Evolutionary conservation across 30 jellyfish, hydroid and myxozoan species (phyloP).

Genomic region (Pseudorhiza aurosa): DNA sequence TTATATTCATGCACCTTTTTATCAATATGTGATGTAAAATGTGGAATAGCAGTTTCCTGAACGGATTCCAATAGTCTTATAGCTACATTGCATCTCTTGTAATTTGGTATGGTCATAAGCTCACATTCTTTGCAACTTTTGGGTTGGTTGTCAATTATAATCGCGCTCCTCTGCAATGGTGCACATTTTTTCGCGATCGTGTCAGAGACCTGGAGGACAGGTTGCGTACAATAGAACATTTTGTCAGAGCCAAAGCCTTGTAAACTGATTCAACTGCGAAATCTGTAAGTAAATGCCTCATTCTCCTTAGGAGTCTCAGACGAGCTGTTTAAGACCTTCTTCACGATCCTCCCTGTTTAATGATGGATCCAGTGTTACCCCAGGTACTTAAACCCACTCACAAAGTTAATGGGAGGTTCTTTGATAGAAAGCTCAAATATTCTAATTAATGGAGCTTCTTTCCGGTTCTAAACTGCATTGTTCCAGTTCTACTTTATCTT

Average conservation of each 20-base stretch:
- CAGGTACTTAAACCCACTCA: too few relatives aligned
- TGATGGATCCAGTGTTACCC: neutral
- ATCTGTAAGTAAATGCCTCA: too few relatives aligned
- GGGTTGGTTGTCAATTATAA: too few relatives aligned
- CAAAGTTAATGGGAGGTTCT: neutral
- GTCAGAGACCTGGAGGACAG: too few relatives aligned
- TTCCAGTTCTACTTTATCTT: slow-evolving; percentile 24
- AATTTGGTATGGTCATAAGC: neutral
- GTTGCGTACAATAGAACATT: too few relatives aligned
- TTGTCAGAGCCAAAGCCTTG: too few relatives aligned
- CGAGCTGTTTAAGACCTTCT: too few relatives aligned
- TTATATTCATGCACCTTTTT: neutral
- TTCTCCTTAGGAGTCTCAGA: too few relatives aligned
- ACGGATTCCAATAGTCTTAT: neutral
- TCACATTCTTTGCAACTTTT: slow-evolving; percentile 13
- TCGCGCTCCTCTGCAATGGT: too few relatives aligned
- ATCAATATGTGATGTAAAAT: neutral
- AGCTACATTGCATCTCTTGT: too few relatives aligned
- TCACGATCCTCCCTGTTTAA: neutral
- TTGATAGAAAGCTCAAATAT: neutral
- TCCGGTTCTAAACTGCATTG: slow-evolving; percentile 33
- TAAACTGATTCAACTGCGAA: too few relatives aligned
- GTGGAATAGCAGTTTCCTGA: slow-evolving; percentile 3
- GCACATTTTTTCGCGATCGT: too few relatives aligned
- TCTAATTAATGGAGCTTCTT: neutral